phyloP scores from a whole-genome alignment of 2,113 vertebrate species.

The Hemiprocne comata region DNA sequence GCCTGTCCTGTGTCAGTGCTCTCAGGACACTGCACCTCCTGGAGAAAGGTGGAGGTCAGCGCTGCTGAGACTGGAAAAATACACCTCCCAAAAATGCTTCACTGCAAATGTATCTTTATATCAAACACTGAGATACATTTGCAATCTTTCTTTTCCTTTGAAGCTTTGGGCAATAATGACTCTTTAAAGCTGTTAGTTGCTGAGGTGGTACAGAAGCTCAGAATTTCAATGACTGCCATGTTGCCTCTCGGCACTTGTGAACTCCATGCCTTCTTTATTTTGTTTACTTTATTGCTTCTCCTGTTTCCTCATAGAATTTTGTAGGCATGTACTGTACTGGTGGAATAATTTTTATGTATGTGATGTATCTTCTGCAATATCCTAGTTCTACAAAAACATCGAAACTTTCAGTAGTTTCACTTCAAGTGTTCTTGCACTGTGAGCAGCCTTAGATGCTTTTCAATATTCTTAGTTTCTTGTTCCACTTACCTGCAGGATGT shows the following conservation, averaged over 20 bases:
- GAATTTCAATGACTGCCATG: background rate
- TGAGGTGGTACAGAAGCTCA: background rate
- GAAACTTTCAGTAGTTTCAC: background rate
- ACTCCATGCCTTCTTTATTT: background rate
- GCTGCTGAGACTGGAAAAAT: background rate
- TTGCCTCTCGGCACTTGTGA: background rate
- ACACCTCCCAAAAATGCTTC: background rate
- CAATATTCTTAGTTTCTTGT: background rate
- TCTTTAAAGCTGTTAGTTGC: background rate
- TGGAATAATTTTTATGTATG: background rate
- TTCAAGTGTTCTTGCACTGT: background rate
- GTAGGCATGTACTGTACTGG: background rate
- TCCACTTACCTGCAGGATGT: background rate
- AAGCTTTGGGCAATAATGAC: background rate
- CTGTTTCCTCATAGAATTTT: background rate
- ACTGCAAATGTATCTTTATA: background rate
- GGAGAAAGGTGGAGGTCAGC: background rate
- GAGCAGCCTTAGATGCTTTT: background rate
- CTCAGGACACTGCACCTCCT: rapidly evolving
- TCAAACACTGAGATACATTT: background rate
- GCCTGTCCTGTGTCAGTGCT: background rate
- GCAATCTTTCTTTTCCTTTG: background rate
- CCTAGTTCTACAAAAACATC: background rate
- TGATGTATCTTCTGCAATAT: background rate
- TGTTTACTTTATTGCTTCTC: background rate